Percentiles rank a stretch among this genome's conserved stretches.
Conservation (phyloP, 2,113 vertebrate genomes). For the Microtus ochrogaster region DNA sequence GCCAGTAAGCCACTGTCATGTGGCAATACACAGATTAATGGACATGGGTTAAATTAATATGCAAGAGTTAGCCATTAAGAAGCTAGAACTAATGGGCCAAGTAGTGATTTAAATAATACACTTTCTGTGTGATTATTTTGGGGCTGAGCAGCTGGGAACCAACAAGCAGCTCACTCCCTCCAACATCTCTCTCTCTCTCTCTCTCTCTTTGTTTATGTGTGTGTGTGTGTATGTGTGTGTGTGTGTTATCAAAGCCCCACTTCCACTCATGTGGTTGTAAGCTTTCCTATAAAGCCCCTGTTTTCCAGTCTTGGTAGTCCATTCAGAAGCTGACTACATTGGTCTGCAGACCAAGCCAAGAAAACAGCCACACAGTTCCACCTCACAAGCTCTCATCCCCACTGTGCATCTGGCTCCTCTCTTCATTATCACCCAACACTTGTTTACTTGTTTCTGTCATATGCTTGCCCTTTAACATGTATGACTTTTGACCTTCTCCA, state of each 20-base stretch:
- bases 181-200: background rate
- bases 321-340: background rate
- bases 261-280: too few relatives aligned
- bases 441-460: background rate
- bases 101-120: too few relatives aligned
- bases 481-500: background rate
- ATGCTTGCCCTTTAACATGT: background rate
- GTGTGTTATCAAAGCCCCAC: background rate
- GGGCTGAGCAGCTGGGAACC: too few relatives aligned
- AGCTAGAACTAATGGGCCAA: too few relatives aligned
- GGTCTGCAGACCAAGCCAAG: background rate
- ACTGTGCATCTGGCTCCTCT: background rate
- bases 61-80: too few relatives aligned
- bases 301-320: background rate
- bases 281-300: background rate
- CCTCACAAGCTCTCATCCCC: background rate
- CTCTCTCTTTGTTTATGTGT: background rate
- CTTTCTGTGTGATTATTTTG: too few relatives aligned
- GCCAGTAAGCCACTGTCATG: too few relatives aligned
- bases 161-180: too few relatives aligned
- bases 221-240: background rate
- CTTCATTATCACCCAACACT: accelerated
- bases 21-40: too few relatives aligned
- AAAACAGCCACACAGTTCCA: accelerated
- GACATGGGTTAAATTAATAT: too few relatives aligned